These are phyloP conservation scores for Gibbula magus DNA, from an alignment of 2,888 invertebrate genomes.

Conservation along the genomic window DNA sequence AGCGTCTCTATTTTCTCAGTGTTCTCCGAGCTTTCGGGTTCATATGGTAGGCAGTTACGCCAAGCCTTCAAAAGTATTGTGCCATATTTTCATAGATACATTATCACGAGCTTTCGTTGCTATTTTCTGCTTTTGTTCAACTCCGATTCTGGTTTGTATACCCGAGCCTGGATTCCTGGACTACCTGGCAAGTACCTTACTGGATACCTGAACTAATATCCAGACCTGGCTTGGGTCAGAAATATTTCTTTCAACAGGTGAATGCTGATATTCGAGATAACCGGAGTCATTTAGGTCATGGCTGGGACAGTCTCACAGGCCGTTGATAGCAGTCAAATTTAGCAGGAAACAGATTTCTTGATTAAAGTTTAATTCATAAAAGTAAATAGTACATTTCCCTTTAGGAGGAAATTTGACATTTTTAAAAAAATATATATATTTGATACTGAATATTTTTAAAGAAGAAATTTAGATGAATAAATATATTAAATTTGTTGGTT, in stretches of 20 bases:
- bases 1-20: background rate
- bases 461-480: too few relatives aligned
- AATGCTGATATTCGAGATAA: constrained; percentile 3
- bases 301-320: background rate
- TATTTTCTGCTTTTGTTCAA: constrained; percentile 18
- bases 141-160: background rate
- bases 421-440: too few relatives aligned
- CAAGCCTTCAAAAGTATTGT: background rate
- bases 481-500: too few relatives aligned
- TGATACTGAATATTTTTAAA: too few relatives aligned
- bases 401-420: too few relatives aligned
- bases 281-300: constrained; percentile 1
- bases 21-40: background rate
- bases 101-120: constrained; percentile 6
- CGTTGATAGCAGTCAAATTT: background rate
- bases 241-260: constrained; percentile 14
- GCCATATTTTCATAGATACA: constrained; percentile 1
- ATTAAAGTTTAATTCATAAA: background rate
- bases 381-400: too few relatives aligned
- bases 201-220: constrained; percentile 10
- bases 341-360: background rate
- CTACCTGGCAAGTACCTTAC: background rate
- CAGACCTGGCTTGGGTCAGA: background rate
- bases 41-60: background rate
- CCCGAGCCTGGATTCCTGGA: background rate